phyloP scores from a whole-genome alignment of 2,113 vertebrate genomes.

The Dasyprocta punctata region DNA sequence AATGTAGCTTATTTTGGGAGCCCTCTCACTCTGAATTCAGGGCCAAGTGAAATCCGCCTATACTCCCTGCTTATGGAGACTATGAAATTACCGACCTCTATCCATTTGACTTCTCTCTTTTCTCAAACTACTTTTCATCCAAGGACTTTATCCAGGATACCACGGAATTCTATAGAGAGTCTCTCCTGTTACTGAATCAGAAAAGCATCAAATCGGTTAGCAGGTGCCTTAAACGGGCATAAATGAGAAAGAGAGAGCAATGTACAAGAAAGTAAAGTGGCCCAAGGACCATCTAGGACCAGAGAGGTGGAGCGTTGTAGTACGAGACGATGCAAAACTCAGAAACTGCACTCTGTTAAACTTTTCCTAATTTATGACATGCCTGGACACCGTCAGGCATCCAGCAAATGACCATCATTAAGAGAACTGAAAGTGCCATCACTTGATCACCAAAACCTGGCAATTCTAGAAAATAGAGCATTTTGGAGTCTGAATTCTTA shows the following conservation, averaged over 20 bases:
- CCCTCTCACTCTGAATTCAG: background rate
- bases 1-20: background rate
- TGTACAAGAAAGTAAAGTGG: background rate
- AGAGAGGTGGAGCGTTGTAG: too few relatives aligned
- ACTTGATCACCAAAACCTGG: background rate
- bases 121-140: background rate
- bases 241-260: background rate
- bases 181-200: background rate
- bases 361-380: background rate
- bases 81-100: background rate
- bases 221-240: background rate
- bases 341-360: background rate
- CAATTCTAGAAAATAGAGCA: background rate
- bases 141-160: background rate
- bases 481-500: background rate
- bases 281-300: background rate
- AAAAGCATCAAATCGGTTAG: background rate
- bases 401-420: background rate
- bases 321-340: background rate
- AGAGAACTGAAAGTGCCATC: background rate
- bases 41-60: background rate
- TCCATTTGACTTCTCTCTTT: background rate
- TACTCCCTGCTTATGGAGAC: background rate
- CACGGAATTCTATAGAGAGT: background rate
- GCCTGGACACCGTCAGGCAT: background rate